Percentiles rank a stretch among this genome's conserved stretches.
Evolutionary conservation across 2,797 vertebrate species (phyloP).

Genomic region (Carduelis carduelis): DNA sequence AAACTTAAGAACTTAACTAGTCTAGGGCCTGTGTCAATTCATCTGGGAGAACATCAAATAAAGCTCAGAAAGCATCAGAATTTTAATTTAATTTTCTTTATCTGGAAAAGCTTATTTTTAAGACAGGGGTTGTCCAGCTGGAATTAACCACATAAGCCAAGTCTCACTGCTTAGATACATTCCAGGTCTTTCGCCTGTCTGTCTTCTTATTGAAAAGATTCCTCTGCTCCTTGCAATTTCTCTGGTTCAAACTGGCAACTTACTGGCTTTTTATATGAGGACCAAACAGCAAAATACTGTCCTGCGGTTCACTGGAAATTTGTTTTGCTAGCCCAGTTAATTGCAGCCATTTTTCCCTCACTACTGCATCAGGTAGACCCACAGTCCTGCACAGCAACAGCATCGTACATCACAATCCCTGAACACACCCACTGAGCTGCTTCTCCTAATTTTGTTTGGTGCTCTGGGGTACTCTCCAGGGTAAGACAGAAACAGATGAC

Average conservation of each 20-base stretch:
- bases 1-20: not conserved
- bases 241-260: not conserved
- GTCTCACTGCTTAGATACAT: not conserved
- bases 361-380: not conserved
- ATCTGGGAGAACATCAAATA: not conserved
- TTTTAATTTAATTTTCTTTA: not conserved
- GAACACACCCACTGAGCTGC: not conserved
- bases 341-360: not conserved
- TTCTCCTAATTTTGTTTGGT: not conserved
- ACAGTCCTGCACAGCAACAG: not conserved
- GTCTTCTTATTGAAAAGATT: not conserved
- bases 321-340: not conserved
- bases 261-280: not conserved
- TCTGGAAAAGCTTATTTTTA: not conserved
- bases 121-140: not conserved
- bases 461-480: not conserved
- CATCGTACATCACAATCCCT: not conserved
- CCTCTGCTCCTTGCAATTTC: not conserved
- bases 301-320: not conserved
- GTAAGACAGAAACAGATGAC: not conserved
- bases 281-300: not conserved
- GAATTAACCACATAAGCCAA: not conserved
- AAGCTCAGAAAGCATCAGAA: not conserved
- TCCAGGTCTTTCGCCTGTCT: not conserved
- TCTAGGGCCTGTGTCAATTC: not conserved